A percentile compares a stretch with the other conserved stretches of the same genome.
phyloP scores from a whole-genome alignment of 2,797 vertebrate genomes.

The Silurus lanzhouensis region DNA sequence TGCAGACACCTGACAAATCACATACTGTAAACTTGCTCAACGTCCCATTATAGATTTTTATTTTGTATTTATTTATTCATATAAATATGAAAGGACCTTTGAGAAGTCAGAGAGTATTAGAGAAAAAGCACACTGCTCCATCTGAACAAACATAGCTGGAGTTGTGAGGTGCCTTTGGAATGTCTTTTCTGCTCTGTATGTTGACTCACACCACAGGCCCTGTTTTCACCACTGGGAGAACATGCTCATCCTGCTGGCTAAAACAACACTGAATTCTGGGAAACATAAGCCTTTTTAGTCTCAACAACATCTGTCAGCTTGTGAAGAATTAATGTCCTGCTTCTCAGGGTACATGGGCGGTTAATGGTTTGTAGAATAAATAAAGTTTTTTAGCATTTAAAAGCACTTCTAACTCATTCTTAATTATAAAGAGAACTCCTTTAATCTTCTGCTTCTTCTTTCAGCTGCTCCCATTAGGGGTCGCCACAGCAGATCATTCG shows the following conservation, averaged over 20 bases:
- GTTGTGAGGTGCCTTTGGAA: constrained; percentile 37
- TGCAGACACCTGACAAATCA: no score
- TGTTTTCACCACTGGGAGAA: constrained; percentile 29
- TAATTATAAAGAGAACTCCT: background rate
- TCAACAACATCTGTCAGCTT: constrained; percentile 55
- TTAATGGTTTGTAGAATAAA: background rate
- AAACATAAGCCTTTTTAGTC: constrained; percentile 57
- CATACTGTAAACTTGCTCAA: no score
- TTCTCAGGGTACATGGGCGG: background rate
- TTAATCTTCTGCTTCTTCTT: no score
- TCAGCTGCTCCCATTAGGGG: no score
- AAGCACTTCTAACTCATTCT: background rate
- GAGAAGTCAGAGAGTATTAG: background rate
- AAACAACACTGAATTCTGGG: constrained; percentile 72
- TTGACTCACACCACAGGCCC: constrained; percentile 48
- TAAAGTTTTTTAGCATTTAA: background rate
- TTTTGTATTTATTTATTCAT: background rate
- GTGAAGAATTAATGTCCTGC: constrained; percentile 43
- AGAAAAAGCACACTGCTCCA: constrained; percentile 33
- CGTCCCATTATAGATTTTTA: no score
- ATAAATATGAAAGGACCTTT: no score
- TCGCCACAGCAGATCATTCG: no score
- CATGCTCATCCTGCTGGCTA: constrained; percentile 63
- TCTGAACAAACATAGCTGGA: constrained; percentile 53
- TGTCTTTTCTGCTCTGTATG: constrained; percentile 31